phyloP scores from a whole-genome alignment of 2,113 vertebrate species.

The Limnothrissa miodon region DNA sequence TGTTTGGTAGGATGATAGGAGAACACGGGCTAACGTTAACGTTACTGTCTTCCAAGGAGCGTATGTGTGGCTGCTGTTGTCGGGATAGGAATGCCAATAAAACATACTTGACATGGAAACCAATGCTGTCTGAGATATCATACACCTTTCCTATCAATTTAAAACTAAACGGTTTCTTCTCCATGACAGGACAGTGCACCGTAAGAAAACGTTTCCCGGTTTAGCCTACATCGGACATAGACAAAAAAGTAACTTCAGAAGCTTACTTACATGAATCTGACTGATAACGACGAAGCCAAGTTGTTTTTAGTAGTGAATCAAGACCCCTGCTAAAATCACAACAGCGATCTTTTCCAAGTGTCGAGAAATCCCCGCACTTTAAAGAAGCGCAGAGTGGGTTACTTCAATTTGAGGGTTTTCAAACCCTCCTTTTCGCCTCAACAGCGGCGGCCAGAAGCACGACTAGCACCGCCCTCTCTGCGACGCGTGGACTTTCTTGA shows the following conservation, averaged over 20 bases:
- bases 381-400: background rate
- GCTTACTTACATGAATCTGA: background rate
- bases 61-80: background rate
- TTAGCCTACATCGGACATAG: background rate
- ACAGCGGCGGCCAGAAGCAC: slow-evolving; percentile 25
- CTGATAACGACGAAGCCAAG: background rate
- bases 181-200: background rate
- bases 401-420: too few species aligned
- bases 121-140: background rate
- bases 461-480: slow-evolving; percentile 43
- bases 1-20: background rate
- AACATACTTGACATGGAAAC: background rate
- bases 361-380: slow-evolving; percentile 6
- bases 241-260: background rate
- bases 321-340: background rate
- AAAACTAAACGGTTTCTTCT: background rate
- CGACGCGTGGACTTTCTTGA: slow-evolving; percentile 42
- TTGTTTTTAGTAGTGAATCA: background rate
- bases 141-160: background rate
- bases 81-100: background rate
- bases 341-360: slow-evolving; percentile 4
- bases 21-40: background rate
- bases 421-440: background rate
- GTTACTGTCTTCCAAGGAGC: background rate
- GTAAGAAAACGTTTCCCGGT: background rate